Evolutionary conservation across 2,113 vertebrate genomes (phyloP), one percentile per base, ranked within the genome.

Genomic region (Chrysochloris asiatica): DNA sequence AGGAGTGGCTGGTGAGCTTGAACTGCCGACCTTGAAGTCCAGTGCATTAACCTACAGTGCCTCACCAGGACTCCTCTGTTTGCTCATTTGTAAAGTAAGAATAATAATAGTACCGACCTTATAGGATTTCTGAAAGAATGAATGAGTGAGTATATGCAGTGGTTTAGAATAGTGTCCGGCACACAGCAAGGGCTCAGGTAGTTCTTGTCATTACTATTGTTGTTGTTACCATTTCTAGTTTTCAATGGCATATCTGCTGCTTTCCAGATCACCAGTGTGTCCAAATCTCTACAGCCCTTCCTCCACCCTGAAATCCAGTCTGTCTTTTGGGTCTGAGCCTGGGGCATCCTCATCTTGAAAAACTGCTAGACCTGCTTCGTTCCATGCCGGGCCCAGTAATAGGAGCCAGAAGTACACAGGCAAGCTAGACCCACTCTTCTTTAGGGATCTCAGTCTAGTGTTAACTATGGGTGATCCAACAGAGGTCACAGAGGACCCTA

Each of bases 71-170:
- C n/a, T n/a, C 69, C 79, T 91, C 54, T 0, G 24, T 56, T 56
- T 89, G 30, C 54, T 89, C n/a, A 41, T 81, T 43, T 84, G n/a
- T 48, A 89, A 94, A 87, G 78, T 54, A 16, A 69, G 59, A 47
- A 77, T 67, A 24, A 59, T 26, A 54, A 67, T 21, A 72, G n/a
- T 9, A 10, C 36, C 52, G 41, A 16, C 24, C 54, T 78, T 12
- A 4, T 19, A 28, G 47, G 76, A 30, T 30, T 61, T 47, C 45
- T 71, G 50, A 72, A 22, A 89, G 41, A 47, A 41, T n/a, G 67
- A 65, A 13, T n/a, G 54, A 75, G 13, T 45, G 59, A 4, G 59
- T 36, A 6, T 12, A 56, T 43, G 21, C 2, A 73, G 28, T 33
- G 36, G 1, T 54, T 75, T 50, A 80, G 28, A 76, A 67, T 36